Evolutionary conservation across 2,797 vertebrate species (phyloP).

Genomic region (Anabacerthia variegaticeps): DNA sequence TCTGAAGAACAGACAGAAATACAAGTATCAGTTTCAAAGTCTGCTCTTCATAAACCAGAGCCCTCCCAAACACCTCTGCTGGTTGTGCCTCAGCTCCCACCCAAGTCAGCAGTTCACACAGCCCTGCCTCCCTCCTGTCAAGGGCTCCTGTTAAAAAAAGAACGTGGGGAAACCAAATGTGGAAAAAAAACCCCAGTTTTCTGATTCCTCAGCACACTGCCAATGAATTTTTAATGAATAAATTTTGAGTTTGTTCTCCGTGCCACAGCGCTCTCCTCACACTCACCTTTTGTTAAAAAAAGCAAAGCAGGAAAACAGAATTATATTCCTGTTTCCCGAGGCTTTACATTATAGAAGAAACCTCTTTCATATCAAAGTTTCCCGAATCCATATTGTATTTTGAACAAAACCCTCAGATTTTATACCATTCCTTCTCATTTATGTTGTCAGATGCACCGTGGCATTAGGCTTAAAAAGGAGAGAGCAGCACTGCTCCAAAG

Average conservation of each 20-base stretch:
- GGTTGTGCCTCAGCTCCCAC: not conserved
- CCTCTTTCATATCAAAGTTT: not conserved
- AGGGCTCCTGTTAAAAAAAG: not conserved
- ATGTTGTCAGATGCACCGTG: not conserved
- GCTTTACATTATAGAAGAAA: not conserved
- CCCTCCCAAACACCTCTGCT: not conserved
- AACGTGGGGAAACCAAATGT: not conserved
- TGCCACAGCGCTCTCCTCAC: not conserved
- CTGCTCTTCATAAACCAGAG: not conserved
- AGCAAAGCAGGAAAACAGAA: not conserved
- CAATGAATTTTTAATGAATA: not conserved
- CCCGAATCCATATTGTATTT: not conserved
- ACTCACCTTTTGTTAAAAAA: not conserved
- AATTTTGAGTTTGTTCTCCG: not conserved
- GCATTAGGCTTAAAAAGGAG: slow-evolving; percentile 24
- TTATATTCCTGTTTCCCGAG: not conserved
- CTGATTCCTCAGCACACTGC: not conserved
- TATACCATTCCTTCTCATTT: not conserved
- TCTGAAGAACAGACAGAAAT: not conserved
- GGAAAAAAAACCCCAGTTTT: not conserved
- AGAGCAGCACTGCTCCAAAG: not conserved
- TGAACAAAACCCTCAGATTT: slow-evolving; percentile 2
- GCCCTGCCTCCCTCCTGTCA: not conserved
- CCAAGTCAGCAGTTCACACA: not conserved
- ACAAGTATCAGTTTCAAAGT: not conserved